Percentiles rank a stretch among this genome's conserved stretches.
Evolutionary conservation across 2,113 vertebrate species (phyloP).

Genomic region (Rhinolophus sinicus): DNA sequence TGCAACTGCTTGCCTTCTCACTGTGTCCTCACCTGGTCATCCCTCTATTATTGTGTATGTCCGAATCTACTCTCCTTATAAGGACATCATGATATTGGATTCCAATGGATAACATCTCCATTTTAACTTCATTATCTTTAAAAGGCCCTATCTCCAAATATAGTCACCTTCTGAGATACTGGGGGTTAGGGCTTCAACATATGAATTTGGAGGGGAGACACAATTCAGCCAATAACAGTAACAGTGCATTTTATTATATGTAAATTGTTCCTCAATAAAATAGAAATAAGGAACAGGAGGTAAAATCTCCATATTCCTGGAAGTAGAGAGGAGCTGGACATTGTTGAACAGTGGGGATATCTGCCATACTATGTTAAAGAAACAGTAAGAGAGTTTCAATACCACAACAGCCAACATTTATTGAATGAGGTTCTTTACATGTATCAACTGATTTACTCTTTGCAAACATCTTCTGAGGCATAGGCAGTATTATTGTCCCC

Average conservation of each 20-base stretch:
- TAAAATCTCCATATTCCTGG: background rate
- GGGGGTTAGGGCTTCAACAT: background rate
- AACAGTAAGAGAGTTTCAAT: background rate
- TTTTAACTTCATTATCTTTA: background rate
- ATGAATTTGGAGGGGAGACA: background rate
- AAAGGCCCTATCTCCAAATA: background rate
- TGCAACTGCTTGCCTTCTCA: background rate
- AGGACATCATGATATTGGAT: background rate
- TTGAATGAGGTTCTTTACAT: background rate
- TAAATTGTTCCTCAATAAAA: background rate
- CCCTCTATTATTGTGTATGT: background rate
- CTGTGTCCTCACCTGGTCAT: background rate
- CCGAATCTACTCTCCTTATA: background rate
- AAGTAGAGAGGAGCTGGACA: background rate
- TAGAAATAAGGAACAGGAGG: background rate
- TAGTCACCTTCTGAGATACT: background rate
- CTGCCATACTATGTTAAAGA: background rate
- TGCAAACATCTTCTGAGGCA: background rate
- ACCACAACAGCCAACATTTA: background rate
- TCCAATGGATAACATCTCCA: background rate
- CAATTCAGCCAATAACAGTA: background rate
- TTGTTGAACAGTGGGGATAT: background rate
- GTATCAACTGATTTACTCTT: background rate
- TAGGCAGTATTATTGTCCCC: background rate
- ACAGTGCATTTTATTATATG: background rate